phyloP scores from a whole-genome alignment of 2,888 invertebrate genomes.

The Sepioteuthis lessoniana region DNA sequence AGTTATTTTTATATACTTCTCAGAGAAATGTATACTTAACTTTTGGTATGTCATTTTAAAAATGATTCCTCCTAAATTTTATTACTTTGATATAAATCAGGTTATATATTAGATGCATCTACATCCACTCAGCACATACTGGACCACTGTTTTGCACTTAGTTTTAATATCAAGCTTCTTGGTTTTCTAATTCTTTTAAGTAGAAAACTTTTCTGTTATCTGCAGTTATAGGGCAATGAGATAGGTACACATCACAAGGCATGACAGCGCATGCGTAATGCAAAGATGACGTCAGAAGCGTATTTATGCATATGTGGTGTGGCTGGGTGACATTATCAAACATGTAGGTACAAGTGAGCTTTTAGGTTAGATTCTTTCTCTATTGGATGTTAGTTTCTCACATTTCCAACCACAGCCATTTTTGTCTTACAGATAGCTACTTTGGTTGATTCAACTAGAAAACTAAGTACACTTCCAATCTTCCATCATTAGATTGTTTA shows the following conservation, averaged over 20 bases:
- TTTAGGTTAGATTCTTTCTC: neutral
- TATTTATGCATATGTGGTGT: neutral
- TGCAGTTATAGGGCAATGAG: neutral
- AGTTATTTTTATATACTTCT: too few species aligned
- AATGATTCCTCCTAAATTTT: too few species aligned
- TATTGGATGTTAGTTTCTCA: neutral
- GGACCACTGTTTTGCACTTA: too few species aligned
- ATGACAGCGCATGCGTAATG: neutral
- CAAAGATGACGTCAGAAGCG: neutral
- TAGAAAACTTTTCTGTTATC: neutral
- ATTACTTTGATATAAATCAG: too few species aligned
- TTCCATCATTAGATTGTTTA: too few species aligned
- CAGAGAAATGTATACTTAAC: too few species aligned
- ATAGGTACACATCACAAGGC: neutral
- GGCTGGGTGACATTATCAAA: neutral
- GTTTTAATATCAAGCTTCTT: too few species aligned
- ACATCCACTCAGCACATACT: too few species aligned
- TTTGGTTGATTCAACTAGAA: neutral
- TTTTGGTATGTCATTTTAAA: too few species aligned
- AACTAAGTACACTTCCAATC: neutral
- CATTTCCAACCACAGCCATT: neutral
- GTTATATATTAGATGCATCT: too few species aligned
- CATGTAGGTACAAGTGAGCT: neutral
- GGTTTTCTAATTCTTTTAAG: neutral
- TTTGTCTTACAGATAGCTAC: neutral